Evolutionary conservation across 2,888 invertebrate species (phyloP), one percentile per base, ranked within the genome.

Genomic region (Drosophila dives): DNA sequence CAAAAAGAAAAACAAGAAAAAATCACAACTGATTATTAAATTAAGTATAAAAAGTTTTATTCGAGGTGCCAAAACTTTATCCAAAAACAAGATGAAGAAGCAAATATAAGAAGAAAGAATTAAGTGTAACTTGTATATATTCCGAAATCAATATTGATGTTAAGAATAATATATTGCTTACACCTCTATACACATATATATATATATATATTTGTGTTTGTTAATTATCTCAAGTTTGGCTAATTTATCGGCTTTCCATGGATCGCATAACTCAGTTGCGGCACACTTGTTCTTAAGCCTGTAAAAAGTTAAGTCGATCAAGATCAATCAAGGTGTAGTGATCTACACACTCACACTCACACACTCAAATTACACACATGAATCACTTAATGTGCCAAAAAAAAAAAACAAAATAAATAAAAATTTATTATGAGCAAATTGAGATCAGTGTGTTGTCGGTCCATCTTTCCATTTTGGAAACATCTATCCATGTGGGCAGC

Each of bases 381-480:
- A 77, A 77, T 77, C 81, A 77, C 55, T 62, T 66, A 49, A 64
- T 64, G 73, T 81, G 73, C 78, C 78, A 72, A 77, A 81, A 77
- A 77, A 75, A 29, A 71, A 20, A 34, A n/a, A n/a, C n/a, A 58
- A 29, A 10, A 12, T 36, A 34, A 34, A 6, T 34, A 34, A 15
- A 45, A 23, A 23, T 8, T 23, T 45, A 45, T 45, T 15, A 45
- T 45, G 1, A 49, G 42, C 59, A 49, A 55, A 29, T 36, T 72
- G 33, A 29, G 64, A 64, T 64, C 49, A 36, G 29, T 38, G 64
- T 34, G 51, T 29, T 26, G 45, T 45, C n/a, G 26, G 26, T 55
- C 15, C 26, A 36, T 38, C 26, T 55, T 38, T 26, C 15, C 23
- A 45, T 23, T 8, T 45, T 23, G 23, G 23, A 23, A 23, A 15